Evolutionary conservation across 2,797 vertebrate species (phyloP).

Genomic region (Acipenser transmontanus): DNA sequence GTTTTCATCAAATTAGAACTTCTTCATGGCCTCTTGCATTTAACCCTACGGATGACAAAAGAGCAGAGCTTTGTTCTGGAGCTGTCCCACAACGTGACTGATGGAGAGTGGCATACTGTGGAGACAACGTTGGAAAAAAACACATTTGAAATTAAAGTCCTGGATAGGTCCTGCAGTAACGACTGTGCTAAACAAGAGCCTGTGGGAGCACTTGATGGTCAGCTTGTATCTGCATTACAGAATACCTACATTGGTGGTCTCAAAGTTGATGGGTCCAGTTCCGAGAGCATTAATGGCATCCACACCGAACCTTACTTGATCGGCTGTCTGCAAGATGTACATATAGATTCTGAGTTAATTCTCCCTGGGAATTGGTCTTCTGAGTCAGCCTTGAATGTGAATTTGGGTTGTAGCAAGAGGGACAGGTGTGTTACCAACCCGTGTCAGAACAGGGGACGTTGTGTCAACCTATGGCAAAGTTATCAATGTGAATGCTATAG

Average conservation of each 20-base stretch:
- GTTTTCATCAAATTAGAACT: conserved; percentile 64
- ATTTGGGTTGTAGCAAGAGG: conserved; percentile 69
- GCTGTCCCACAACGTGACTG: conserved; percentile 60
- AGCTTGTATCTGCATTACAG: conserved; percentile 46
- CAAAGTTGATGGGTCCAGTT: conserved; percentile 27
- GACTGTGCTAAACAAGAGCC: conserved; percentile 39
- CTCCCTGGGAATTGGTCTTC: conserved; percentile 58
- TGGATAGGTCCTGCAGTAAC: conserved; percentile 51
- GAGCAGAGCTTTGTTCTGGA: conserved; percentile 43
- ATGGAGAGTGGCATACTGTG: conserved; percentile 79
- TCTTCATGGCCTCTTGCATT: conserved; percentile 53
- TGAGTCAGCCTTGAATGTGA: conserved; percentile 66
- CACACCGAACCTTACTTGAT: conserved; percentile 60
- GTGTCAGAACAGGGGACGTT: conserved; percentile 74
- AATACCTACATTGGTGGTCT: conserved; percentile 68
- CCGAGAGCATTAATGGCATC: conserved; percentile 20
- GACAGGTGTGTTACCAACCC: conserved; percentile 75
- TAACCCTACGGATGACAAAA: conserved; percentile 51
- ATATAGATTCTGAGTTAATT: conserved; percentile 68
- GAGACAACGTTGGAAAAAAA: conserved; percentile 59
- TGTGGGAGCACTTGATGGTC: conserved; percentile 28
- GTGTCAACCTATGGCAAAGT: conserved; percentile 78
- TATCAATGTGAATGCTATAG: conserved; percentile 73
- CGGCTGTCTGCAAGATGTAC: conserved; percentile 84
- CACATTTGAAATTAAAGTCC: conserved; percentile 62